Evolutionary conservation across 64 coral and sea anemone genomes (phyloP), one percentile per base, ranked within the genome.

Genomic region (Trachythela sp.): DNA sequence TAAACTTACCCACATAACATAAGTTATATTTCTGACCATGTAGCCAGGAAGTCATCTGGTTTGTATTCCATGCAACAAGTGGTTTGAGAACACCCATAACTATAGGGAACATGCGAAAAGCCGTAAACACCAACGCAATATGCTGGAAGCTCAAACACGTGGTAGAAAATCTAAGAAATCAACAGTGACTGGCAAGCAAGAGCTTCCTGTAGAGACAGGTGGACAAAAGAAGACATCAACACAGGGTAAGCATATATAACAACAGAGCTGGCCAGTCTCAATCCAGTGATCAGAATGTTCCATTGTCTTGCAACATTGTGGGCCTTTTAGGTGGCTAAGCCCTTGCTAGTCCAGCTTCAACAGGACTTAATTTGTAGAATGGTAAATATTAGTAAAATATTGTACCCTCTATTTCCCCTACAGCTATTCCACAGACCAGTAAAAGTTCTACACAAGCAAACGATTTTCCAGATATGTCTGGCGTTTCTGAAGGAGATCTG

Each of bases 401-500:
- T 45, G 11, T 6, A 45, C 42, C 42, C 11, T 11, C 4, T 17
- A 26, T 18, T 24, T n/a, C 26, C 8, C 56, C 4, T 26, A 18
- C 4, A 64, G 56, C 90, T 92, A n/a, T 77, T 94, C 70, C 88
- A 87, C 5, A 22, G 88, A 33, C 52, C 48, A 20, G 70, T 85
- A 64, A 70, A 13, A 83, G 72, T 59, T 14, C 14, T 58, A 68
- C 89, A 84, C 24, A 42, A 64, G 20, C 56, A 27, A 64, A 26
- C 17, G 24, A 64, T 6, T 64, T 64, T 64, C 26, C 89, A 84
- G 36, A 36, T 22, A 52, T 68, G 37, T 48, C 85, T 89, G 86
- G 88, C 41, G 84, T 91, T 70, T 90, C 92, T 71, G 95, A 93
- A 9, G 17, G 14, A 0, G 37, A 39, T 80, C 34, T 80, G 34